phyloP scores from a whole-genome alignment of 2,797 vertebrate genomes.

The Siniperca obscura region DNA sequence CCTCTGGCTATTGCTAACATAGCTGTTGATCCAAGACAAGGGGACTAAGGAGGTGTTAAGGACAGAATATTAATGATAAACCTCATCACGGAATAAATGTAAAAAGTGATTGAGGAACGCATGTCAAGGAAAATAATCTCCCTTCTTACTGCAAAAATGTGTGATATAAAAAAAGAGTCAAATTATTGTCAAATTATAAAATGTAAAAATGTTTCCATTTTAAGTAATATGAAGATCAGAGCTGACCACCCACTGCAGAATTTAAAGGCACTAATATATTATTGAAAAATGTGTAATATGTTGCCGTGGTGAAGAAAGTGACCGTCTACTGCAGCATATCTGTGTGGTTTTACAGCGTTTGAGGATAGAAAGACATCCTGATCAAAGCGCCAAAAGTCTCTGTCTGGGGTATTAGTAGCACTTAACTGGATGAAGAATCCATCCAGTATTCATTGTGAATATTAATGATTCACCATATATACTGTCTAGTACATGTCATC shows the following conservation, averaged over 20 bases:
- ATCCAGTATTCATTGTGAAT: conserved; percentile 74
- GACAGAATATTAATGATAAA: conserved; percentile 61
- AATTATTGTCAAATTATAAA: conserved; percentile 18
- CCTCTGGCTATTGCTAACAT: conserved; percentile 61
- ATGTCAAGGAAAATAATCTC: conserved; percentile 24
- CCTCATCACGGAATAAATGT: conserved; percentile 22
- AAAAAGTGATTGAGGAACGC: conserved; percentile 16
- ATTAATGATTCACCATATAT: conserved; percentile 80
- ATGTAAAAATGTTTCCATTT: conserved; percentile 22
- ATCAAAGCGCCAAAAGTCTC: conserved; percentile 56
- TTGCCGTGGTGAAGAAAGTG: conserved; percentile 37
- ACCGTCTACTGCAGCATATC: conserved; percentile 18
- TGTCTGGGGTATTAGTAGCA: conserved; percentile 57
- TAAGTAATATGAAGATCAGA: conserved; percentile 27
- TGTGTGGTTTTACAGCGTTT: conserved; percentile 47
- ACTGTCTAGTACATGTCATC: conserved; percentile 66
- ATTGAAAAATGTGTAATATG: conserved; percentile 43
- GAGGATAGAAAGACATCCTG: conserved; percentile 38
- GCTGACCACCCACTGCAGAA: conserved; percentile 31
- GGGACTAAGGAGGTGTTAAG: conserved; percentile 58
- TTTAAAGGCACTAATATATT: conserved; percentile 44
- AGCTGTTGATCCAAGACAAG: conserved; percentile 68
- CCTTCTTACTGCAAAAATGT: conserved; percentile 22
- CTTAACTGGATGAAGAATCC: conserved; percentile 59
- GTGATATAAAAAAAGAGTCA: not conserved